phyloP scores from a whole-genome alignment of 2,888 invertebrate species.

The Napeogenes inachia region DNA sequence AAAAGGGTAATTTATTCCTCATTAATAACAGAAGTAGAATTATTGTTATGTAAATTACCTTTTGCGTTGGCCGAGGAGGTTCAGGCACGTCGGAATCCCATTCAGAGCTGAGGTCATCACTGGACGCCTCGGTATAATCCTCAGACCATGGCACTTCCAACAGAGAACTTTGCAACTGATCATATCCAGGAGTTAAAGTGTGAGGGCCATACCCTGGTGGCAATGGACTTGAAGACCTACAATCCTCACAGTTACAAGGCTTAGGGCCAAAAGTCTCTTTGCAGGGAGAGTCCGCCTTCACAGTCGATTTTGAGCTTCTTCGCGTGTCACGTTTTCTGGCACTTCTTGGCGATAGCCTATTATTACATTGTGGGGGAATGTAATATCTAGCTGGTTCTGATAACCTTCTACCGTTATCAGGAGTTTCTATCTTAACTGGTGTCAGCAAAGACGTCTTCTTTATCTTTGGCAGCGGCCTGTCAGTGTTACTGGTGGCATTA shows the following conservation, averaged over 20 bases:
- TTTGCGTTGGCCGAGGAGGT: slow-evolving; percentile 62
- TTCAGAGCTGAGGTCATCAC: slow-evolving; percentile 93
- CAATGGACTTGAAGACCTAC: slow-evolving; percentile 73
- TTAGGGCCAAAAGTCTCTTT: slow-evolving; percentile 57
- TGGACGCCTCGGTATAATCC: slow-evolving; percentile 93
- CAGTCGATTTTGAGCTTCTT: slow-evolving; percentile 54
- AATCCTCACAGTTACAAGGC: slow-evolving; percentile 70
- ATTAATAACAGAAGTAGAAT: not conserved
- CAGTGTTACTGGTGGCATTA: slow-evolving; percentile 41
- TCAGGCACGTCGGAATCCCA: slow-evolving; percentile 92
- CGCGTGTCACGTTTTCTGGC: slow-evolving; percentile 63
- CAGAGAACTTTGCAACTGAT: slow-evolving; percentile 86
- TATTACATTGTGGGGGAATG: slow-evolving; percentile 70
- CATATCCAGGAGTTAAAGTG: slow-evolving; percentile 81
- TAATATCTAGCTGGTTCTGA: slow-evolving; percentile 67
- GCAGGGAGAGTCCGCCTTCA: slow-evolving; percentile 48
- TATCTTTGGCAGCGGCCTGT: slow-evolving; percentile 55
- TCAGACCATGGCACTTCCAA: slow-evolving; percentile 85
- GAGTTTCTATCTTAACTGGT: slow-evolving; percentile 69
- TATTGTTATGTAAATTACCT: slow-evolving; percentile 42
- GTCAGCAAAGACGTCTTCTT: slow-evolving; percentile 69
- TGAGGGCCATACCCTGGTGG: slow-evolving; percentile 69
- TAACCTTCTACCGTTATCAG: slow-evolving; percentile 59
- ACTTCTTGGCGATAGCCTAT: slow-evolving; percentile 65
- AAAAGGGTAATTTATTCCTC: slow-evolving; percentile 14